Evolutionary conservation across 2,797 vertebrate species (phyloP), one percentile per base, ranked within the genome.

Genomic region (Enteromius anoplus): DNA sequence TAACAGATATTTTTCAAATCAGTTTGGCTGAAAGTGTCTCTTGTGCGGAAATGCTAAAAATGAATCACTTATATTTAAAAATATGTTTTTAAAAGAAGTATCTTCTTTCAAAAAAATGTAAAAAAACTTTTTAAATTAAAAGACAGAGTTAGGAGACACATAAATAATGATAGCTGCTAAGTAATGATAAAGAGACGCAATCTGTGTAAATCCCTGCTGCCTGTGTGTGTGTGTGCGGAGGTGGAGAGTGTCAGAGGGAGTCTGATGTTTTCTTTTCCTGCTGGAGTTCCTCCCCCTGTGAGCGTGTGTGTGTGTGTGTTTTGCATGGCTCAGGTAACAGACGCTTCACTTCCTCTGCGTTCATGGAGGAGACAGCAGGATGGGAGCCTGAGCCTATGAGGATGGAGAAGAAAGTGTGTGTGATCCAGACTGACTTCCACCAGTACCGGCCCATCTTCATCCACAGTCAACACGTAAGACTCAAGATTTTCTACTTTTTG

Each of bases 401-500:
- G 92, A 95, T 96, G 95, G 95, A 96, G 88, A 96, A 95, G 93
- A 93, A 91, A 90, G 95, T 95, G 89, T 96, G 95, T 90, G 93
- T 95, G 90, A 96, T 96, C 92, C 93, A 95, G 91, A 96, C 95
- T 83, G 93, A 95, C 90, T 96, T 96, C 90, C 95, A 93, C 91
- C 95, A 95, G 91, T 95, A 94, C 90, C 91, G 94, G 85, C 88
- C 95, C 80, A 90, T 89, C 89, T 77, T 92, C 79, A 82, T 91
- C 69, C 88, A 92, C 90, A 80, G 86, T 89, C 91, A 88, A 62
- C 93, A 93, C 71, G 94, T 96, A 94, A 94, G 94, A 81, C 82
- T 26, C 77, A 69, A 37, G 21, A 64, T 72, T 66, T 83, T 76
- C 42, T 68, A 73, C 62, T 84, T 69, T 87, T 60, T 68, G 66